Evolutionary conservation across 2,113 vertebrate species (phyloP).

Genomic region (Camelus dromedarius): DNA sequence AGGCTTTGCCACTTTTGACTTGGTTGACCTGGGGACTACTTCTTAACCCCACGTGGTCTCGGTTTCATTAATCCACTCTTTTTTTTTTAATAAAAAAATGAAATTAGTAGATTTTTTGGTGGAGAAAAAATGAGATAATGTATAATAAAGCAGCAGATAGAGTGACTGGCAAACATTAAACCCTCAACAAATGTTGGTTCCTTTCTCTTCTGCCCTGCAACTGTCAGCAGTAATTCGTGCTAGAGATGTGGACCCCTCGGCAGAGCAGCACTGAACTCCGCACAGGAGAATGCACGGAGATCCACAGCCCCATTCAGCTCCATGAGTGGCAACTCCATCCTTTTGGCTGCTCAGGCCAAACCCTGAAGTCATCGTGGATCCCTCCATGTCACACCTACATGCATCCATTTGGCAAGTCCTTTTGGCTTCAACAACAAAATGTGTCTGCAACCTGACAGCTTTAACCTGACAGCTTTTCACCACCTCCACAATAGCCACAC

Average conservation of each 20-base stretch:
- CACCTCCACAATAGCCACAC: background rate
- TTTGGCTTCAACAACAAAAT: background rate
- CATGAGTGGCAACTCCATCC: background rate
- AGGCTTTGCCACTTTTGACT: background rate
- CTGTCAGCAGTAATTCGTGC: background rate
- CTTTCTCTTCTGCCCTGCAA: background rate
- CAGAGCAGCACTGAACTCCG: background rate
- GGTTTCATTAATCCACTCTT: background rate
- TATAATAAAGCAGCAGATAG: background rate
- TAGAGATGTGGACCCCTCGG: background rate
- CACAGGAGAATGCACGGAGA: background rate
- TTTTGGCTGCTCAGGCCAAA: background rate
- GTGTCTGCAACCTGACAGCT: background rate
- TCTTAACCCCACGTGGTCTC: background rate
- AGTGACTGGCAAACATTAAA: background rate
- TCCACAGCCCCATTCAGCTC: background rate
- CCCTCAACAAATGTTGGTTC: background rate
- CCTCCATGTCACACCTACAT: background rate
- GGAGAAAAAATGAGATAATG: background rate
- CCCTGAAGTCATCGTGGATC: background rate
- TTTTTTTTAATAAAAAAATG: background rate
- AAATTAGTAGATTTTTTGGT: background rate
- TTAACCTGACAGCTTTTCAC: background rate
- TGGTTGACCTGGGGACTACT: background rate
- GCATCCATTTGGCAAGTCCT: background rate